Base-by-base conservation (phyloP, 2,888 invertebrate genomes). In the Aspidapion aeneum region DNA sequence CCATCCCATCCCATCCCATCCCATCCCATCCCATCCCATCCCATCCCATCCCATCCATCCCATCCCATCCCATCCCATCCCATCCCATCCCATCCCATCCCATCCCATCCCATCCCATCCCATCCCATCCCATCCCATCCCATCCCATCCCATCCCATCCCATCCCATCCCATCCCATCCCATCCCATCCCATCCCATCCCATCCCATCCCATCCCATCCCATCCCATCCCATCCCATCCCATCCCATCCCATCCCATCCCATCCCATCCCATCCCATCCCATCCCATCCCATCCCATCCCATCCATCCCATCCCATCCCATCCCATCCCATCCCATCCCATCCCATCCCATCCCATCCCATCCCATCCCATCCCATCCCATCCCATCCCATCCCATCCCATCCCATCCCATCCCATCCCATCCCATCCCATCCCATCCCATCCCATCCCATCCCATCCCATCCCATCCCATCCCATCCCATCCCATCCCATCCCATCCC, bases 31-130 rank as follows among this genome's bases (percentile, higher is more conserved):
- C 59, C 18, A 9, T 21, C 59, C 59, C 18, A 20, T 21, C 59
- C 59, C 18, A 9, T 21, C 59, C 59, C 18, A 20, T 21, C 59
- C 59, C n/a, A n/a, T n/a, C n/a, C n/a, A n/a, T n/a, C n/a, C n/a
- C n/a, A n/a, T n/a, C n/a, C n/a, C n/a, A n/a, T 7, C 55, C 59
- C 57, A 50, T 57, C 35, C 48, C 48, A 50, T 50, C 35, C 48
- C 48, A 50, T 57, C 35, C 48, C 48, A 50, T 3, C 35, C 57
- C 48, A 50, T 35, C 35, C 57, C 48, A 50, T 50, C 12, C 57
- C n/a, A n/a, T n/a, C n/a, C n/a, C n/a, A 55, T 54, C 59, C 59
- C 5, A 55, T 54, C 59, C 59, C 54, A 55, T 54, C 59, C 59
- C 5, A 55, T 54, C 59, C 59, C 54, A 55, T 54, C 59, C 59